phyloP scores from a whole-genome alignment of 37 sponge, comb jelly and placozoan species.

The Cladorhizidae sp. region DNA sequence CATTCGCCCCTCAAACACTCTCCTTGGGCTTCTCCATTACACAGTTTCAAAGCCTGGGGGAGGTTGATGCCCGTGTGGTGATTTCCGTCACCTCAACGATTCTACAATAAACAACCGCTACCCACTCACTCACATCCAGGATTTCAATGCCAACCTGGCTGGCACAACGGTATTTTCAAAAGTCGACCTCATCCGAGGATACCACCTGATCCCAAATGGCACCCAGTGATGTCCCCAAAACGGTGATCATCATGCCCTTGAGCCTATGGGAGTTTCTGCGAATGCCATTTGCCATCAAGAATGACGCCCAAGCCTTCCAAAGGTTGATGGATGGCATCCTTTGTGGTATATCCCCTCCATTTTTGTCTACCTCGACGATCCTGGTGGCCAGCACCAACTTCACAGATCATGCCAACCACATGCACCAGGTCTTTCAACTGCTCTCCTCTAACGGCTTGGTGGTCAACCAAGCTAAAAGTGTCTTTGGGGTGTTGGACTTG shows the following conservation, averaged over 20 bases:
- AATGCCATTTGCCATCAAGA: slow-evolving; percentile 43
- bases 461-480: too few relatives aligned
- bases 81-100: slow-evolving; percentile 54
- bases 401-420: too few relatives aligned
- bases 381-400: too few relatives aligned
- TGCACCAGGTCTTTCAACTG: too few relatives aligned
- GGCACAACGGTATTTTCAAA: slow-evolving; percentile 15
- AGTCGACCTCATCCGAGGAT: neutral
- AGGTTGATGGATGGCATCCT: slow-evolving; percentile 48
- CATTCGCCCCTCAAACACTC: slow-evolving; percentile 37
- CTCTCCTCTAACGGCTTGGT: too few relatives aligned
- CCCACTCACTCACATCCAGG: slow-evolving; percentile 62
- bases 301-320: slow-evolving; percentile 19
- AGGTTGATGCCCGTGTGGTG: slow-evolving; percentile 64
- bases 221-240: slow-evolving; percentile 21
- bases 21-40: slow-evolving; percentile 51
- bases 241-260: slow-evolving; percentile 1
- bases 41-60: slow-evolving; percentile 47
- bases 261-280: neutral
- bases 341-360: too few relatives aligned
- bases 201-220: slow-evolving; percentile 44
- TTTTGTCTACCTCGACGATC: too few relatives aligned
- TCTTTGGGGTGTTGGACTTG: too few relatives aligned
- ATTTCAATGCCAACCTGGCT: slow-evolving; percentile 12
- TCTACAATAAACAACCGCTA: slow-evolving; percentile 46